Evolutionary conservation across 2,888 invertebrate species (phyloP).

Genomic region (Biston stratarius): DNA sequence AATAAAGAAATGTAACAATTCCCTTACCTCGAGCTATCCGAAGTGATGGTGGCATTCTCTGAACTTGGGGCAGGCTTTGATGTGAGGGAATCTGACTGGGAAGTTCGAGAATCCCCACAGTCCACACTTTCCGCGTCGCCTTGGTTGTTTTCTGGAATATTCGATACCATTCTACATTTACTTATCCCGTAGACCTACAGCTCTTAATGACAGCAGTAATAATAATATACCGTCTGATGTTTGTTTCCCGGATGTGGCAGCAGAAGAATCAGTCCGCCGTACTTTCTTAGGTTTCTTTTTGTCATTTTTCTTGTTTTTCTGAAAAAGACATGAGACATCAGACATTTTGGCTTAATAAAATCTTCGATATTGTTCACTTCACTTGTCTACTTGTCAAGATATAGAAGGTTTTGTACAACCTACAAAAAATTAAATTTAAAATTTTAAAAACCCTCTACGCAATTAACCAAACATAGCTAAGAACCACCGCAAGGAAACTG

Average conservation of each 20-base stretch:
- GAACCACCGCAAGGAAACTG: too few relatives aligned
- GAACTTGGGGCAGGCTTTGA: conserved; percentile 81
- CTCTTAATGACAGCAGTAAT: too few relatives aligned
- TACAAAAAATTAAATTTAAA: too few relatives aligned
- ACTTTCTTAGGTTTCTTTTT: conserved; percentile 74
- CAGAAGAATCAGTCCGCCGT: conserved; percentile 75
- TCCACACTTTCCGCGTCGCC: conserved; percentile 75
- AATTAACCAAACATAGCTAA: too few relatives aligned
- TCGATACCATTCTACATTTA: too few relatives aligned
- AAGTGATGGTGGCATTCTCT: conserved; percentile 71
- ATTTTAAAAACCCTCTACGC: too few relatives aligned
- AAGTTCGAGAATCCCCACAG: conserved; percentile 77
- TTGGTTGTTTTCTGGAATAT: conserved; percentile 64
- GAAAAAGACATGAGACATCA: conserved; percentile 38
- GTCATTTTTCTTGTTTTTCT: conserved; percentile 78
- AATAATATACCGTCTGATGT: conserved; percentile 73
- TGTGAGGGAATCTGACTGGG: conserved; percentile 76
- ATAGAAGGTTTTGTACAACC: too few relatives aligned
- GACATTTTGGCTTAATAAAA: neutral
- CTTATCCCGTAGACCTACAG: too few relatives aligned
- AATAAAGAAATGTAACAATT: too few relatives aligned
- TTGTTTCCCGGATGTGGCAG: conserved; percentile 80
- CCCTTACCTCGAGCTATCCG: conserved; percentile 78
- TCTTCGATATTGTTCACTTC: neutral
- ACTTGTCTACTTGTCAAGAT: too few relatives aligned